phyloP scores from a whole-genome alignment of 2,888 invertebrate species.

The Tachina fera region DNA sequence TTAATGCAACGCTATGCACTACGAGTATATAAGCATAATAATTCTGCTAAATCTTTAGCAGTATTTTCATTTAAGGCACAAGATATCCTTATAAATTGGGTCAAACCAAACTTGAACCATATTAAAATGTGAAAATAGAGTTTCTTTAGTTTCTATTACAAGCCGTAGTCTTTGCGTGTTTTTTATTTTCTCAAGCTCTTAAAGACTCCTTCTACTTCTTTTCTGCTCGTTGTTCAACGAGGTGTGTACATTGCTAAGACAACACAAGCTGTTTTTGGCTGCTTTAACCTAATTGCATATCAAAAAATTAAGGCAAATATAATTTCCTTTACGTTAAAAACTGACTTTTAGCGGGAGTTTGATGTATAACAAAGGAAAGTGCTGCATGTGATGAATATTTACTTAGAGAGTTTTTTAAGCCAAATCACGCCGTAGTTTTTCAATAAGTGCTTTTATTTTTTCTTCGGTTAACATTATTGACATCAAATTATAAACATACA shows the following conservation, averaged over 20 bases:
- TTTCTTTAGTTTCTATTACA: neutral
- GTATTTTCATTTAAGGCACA: neutral
- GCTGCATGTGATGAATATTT: constrained; percentile 10
- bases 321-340: constrained; percentile 49
- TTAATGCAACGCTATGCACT: too few relatives aligned
- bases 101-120: constrained; percentile 57
- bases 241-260: neutral
- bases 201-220: too few relatives aligned
- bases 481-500: constrained; percentile 10
- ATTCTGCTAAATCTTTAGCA: neutral
- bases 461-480: constrained; percentile 6
- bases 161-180: neutral
- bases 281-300: constrained; percentile 67
- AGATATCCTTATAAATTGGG: constrained; percentile 55
- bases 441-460: constrained; percentile 18
- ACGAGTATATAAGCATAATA: constrained; percentile 3
- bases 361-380: neutral
- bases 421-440: constrained; percentile 49
- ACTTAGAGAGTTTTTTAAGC: constrained; percentile 21
- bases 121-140: constrained; percentile 23
- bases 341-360: neutral
- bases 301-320: constrained; percentile 33
- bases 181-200: too few relatives aligned
- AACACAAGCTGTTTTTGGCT: constrained; percentile 55
- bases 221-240: constrained; percentile 11